Percentiles rank a stretch among this genome's conserved stretches.
These are phyloP conservation scores for Phortica okadai DNA, from an alignment of 2,888 invertebrate species.

Conservation along the genomic window DNA sequence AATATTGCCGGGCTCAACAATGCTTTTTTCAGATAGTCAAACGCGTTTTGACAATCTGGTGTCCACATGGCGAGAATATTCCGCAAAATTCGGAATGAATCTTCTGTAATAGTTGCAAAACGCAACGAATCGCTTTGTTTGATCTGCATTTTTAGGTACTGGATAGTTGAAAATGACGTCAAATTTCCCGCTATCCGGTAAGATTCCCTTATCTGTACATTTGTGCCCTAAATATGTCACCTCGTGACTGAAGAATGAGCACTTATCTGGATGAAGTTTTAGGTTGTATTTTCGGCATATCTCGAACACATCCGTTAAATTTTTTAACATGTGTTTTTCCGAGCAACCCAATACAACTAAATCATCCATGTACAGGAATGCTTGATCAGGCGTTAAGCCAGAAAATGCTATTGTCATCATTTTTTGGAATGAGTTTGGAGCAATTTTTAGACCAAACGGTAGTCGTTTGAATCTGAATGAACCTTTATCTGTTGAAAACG, in stretches of 20 bases:
- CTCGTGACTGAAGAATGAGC: too few relatives aligned
- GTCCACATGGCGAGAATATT: conserved; percentile 14
- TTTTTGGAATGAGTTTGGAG: conserved; percentile 1
- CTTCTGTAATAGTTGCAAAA: neutral
- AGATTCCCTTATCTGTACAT: too few relatives aligned
- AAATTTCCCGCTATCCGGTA: too few relatives aligned
- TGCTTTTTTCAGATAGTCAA: too few relatives aligned
- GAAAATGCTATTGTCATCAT: conserved; percentile 24
- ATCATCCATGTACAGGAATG: conserved; percentile 19
- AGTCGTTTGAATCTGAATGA: neutral
- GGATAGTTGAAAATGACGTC: too few relatives aligned
- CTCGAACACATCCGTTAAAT: neutral
- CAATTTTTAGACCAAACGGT: conserved; percentile 4
- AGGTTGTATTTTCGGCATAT: too few relatives aligned
- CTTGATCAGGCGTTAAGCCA: conserved; percentile 4
- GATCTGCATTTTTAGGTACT: conserved; percentile 30
- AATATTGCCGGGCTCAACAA: conserved; percentile 36
- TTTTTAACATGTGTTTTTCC: conserved; percentile 25
- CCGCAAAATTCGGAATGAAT: neutral
- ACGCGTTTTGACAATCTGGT: neutral
- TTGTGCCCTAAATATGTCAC: too few relatives aligned
- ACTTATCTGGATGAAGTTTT: too few relatives aligned
- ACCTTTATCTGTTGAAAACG: conserved; percentile 31
- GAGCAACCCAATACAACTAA: conserved; percentile 27
- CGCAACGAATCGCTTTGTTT: conserved; percentile 33